Evolutionary conservation across 2,888 invertebrate species (phyloP).

Genomic region (Eilema caniola): DNA sequence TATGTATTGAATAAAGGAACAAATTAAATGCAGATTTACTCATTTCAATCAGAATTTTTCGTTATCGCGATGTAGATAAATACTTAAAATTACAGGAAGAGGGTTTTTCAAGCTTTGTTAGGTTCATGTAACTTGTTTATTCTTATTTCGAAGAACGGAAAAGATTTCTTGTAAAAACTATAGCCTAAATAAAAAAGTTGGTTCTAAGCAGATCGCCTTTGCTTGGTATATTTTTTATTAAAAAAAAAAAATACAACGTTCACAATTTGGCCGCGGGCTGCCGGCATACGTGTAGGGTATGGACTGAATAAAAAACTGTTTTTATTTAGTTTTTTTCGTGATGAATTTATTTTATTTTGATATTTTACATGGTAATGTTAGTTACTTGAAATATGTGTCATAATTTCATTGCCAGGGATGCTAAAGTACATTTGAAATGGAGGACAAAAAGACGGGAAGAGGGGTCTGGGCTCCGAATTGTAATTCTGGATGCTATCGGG

Average conservation of each 20-base stretch:
- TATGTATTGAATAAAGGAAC: neutral
- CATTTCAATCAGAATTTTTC: conserved; percentile 9
- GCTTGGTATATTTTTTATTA: conserved; percentile 52
- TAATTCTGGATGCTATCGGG: no score
- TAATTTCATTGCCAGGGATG: no score
- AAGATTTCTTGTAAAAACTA: conserved; percentile 42
- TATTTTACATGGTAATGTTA: neutral
- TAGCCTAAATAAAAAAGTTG: conserved; percentile 44
- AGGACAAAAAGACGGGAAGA: neutral
- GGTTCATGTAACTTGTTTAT: conserved; percentile 22
- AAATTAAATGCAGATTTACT: conserved; percentile 10
- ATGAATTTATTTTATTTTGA: neutral
- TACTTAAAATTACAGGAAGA: conserved; percentile 33
- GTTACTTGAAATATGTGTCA: neutral
- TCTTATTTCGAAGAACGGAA: conserved; percentile 26
- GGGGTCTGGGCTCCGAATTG: neutral
- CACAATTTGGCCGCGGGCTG: conserved; percentile 70
- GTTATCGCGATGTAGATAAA: conserved; percentile 28
- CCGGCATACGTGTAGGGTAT: conserved; percentile 53
- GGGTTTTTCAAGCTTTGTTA: conserved; percentile 9
- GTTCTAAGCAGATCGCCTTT: conserved; percentile 52
- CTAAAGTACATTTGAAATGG: no score
- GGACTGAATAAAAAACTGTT: conserved; percentile 51
- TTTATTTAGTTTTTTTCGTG: neutral
- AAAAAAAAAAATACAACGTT: conserved; percentile 62